A percentile compares a stretch with the other conserved stretches of the same genome.
Evolutionary conservation across 2,797 vertebrate genomes (phyloP).

Genomic region (Notoglanidium macrostoma): DNA sequence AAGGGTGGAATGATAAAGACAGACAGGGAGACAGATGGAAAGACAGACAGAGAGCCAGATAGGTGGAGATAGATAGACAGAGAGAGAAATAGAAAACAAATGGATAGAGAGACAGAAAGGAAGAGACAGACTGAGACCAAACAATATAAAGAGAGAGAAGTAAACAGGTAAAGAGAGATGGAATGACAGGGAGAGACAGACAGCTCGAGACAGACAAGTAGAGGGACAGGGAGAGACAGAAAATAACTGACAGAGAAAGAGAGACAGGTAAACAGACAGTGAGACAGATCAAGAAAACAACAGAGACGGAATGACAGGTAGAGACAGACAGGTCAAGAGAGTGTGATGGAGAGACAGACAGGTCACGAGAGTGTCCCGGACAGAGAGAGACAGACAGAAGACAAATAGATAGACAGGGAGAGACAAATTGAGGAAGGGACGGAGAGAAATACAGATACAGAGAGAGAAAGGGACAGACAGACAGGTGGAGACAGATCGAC

Average conservation of each 20-base stretch:
- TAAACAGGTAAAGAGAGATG: not conserved
- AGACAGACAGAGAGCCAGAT: no score
- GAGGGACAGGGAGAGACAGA: not conserved
- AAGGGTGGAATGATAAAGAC: not conserved
- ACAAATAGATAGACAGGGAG: not conserved
- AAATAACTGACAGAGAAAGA: not conserved
- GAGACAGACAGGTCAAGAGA: not conserved
- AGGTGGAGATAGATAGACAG: no score
- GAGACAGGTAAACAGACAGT: not conserved
- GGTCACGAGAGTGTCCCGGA: not conserved
- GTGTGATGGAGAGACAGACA: not conserved
- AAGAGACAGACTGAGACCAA: not conserved
- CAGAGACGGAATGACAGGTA: not conserved
- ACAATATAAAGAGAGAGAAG: not conserved
- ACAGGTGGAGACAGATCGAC: not conserved
- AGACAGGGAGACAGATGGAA: not conserved
- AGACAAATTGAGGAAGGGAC: not conserved
- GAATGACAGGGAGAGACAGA: not conserved
- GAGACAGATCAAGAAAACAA: not conserved
- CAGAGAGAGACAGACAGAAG: not conserved
- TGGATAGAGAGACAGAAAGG: not conserved
- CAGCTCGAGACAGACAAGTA: constrained; percentile 13
- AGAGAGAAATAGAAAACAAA: not conserved
- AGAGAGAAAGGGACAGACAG: not conserved
- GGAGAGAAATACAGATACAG: not conserved